These are phyloP conservation scores for Axis porcinus DNA, from an alignment of 2,113 vertebrate species.

Conservation along the genomic window DNA sequence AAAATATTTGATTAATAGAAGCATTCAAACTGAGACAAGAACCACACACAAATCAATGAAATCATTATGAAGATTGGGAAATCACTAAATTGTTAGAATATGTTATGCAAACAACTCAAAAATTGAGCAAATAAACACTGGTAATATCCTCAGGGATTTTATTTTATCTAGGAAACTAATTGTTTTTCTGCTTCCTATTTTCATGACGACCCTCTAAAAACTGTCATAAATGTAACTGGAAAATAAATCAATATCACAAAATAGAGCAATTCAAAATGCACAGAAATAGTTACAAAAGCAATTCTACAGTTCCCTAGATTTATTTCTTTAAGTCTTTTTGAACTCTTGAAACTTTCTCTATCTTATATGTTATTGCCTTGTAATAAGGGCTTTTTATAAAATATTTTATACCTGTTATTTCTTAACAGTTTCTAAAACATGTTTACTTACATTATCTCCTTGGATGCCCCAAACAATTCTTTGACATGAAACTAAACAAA, in stretches of 20 bases:
- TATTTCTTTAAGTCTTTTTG: neutral
- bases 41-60: conserved; percentile 7
- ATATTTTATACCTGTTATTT: neutral
- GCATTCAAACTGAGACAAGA: neutral
- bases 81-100: neutral
- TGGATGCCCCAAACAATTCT: neutral
- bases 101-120: conserved; percentile 31
- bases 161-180: conserved; percentile 32
- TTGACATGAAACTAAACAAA: neutral
- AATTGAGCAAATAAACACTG: conserved; percentile 21
- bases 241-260: conserved; percentile 40
- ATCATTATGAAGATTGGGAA: conserved; percentile 25
- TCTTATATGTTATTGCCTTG: neutral
- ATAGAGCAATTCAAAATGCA: conserved; percentile 11
- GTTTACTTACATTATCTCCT: neutral
- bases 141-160: conserved; percentile 37
- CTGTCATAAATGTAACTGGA: neutral
- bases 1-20: neutral
- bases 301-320: neutral
- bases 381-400: neutral
- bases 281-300: neutral
- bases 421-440: neutral
- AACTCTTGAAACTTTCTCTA: neutral
- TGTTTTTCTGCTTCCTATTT: conserved; percentile 27
- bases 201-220: neutral